Percentiles rank a stretch among this genome's conserved stretches.
These are phyloP conservation scores for Liodrosophila aerea DNA, from an alignment of 2,888 invertebrate species.

Conservation along the genomic window DNA sequence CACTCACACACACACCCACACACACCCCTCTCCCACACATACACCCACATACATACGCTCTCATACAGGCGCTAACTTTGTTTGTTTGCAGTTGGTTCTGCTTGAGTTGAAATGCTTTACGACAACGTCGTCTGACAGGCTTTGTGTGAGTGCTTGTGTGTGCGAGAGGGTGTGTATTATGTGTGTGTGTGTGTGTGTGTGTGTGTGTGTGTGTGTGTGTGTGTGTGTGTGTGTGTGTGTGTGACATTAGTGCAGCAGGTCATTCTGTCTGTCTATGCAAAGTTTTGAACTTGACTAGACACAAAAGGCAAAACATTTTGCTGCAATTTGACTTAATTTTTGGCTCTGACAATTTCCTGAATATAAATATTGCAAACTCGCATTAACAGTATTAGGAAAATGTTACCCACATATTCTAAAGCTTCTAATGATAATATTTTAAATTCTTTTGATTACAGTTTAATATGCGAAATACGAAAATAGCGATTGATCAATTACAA, in stretches of 20 bases:
- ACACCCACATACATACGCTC: constrained; percentile 5
- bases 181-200: constrained; percentile 4
- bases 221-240: constrained; percentile 16
- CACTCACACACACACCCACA: constrained; percentile 31
- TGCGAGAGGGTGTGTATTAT: constrained; percentile 6
- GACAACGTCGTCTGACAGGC: constrained; percentile 23
- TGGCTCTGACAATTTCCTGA: no score
- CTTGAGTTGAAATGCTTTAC: constrained; percentile 57
- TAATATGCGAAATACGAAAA: no score
- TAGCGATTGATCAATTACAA: no score
- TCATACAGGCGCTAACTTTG: constrained; percentile 48
- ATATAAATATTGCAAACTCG: background rate
- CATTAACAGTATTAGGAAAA: no score
- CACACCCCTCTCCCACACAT: constrained; percentile 16
- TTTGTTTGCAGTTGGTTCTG: constrained; percentile 62
- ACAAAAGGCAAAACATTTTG: constrained; percentile 43
- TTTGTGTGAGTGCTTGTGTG: constrained; percentile 1
- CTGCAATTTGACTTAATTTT: background rate
- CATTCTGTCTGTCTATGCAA: constrained; percentile 33
- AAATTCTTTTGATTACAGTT: no score
- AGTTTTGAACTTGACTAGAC: constrained; percentile 56
- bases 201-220: background rate
- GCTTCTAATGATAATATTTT: no score
- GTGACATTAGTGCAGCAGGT: constrained; percentile 64
- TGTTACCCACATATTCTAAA: no score